phyloP scores from a whole-genome alignment of 1,140 invertebrate species.

The Eupristina koningsbergeri region DNA sequence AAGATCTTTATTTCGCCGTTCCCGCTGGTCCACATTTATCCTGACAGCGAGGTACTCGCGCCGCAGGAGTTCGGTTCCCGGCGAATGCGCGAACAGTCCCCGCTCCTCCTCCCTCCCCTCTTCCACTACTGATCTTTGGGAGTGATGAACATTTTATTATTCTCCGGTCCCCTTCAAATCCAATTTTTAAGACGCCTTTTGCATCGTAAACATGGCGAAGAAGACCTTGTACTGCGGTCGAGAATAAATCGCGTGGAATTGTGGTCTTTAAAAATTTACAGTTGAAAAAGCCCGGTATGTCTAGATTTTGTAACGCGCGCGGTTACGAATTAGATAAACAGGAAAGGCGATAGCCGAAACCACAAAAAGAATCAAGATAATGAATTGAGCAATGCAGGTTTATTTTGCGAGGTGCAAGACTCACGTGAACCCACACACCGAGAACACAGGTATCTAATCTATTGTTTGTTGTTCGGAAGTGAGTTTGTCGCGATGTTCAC shows the following conservation, averaged over 20 bases:
- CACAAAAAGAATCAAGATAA: neutral
- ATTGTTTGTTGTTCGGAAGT: neutral
- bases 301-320: neutral
- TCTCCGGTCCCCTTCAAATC: neutral
- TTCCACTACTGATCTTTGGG: neutral
- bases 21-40: constrained; percentile 28
- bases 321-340: neutral
- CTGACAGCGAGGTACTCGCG: constrained; percentile 20
- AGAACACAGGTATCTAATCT: too few species aligned
- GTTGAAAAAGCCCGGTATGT: neutral
- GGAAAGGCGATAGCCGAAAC: neutral
- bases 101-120: neutral
- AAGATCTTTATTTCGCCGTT: constrained; percentile 55
- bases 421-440: too few species aligned
- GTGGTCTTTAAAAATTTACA: neutral
- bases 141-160: constrained; percentile 22
- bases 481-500: too few species aligned
- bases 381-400: too few species aligned
- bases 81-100: neutral
- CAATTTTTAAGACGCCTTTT: neutral
- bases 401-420: too few species aligned
- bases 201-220: neutral
- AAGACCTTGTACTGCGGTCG: too few species aligned
- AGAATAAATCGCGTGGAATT: neutral
- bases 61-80: constrained; percentile 30